Evolutionary conservation across 2,797 vertebrate species (phyloP).

Genomic region (Microctenopoma stevenorrisi): DNA sequence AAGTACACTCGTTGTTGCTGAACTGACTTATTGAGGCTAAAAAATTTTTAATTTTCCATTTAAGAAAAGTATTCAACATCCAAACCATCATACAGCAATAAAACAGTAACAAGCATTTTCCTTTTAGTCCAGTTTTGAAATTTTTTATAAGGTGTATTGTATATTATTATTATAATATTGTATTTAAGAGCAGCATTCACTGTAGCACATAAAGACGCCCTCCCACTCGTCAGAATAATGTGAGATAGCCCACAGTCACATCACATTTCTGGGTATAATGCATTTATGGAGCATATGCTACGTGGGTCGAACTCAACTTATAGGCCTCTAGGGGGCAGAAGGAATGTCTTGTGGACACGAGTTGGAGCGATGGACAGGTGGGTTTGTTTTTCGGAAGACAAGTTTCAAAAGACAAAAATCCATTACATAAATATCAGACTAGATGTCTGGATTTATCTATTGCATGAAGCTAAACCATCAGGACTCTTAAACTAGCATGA

Average conservation of each 20-base stretch:
- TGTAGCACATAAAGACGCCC: background rate
- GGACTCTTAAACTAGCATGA: too few relatives aligned
- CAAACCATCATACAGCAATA: slow-evolving; percentile 6
- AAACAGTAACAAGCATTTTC: slow-evolving; percentile 13
- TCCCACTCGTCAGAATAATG: background rate
- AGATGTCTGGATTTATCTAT: too few relatives aligned
- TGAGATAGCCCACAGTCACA: background rate
- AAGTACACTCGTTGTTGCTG: slow-evolving; percentile 22
- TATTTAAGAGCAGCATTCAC: background rate
- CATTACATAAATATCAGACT: too few relatives aligned
- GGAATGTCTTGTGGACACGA: background rate
- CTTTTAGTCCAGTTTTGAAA: too few relatives aligned
- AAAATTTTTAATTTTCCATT: background rate
- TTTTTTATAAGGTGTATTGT: too few relatives aligned
- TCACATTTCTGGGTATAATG: background rate
- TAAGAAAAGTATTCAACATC: slow-evolving; percentile 29
- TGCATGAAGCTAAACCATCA: too few relatives aligned
- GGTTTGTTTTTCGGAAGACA: too few relatives aligned
- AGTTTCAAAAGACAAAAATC: too few relatives aligned
- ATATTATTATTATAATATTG: too few relatives aligned
- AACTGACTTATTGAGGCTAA: slow-evolving; percentile 42
- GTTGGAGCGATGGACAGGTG: background rate
- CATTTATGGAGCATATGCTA: background rate
- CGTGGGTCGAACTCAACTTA: too few relatives aligned
- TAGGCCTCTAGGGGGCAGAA: background rate